Percentiles rank a stretch among this genome's conserved stretches.
These are phyloP conservation scores for Alloplasta piceator DNA, from an alignment of 2,888 invertebrate species.

Conservation along the genomic window DNA sequence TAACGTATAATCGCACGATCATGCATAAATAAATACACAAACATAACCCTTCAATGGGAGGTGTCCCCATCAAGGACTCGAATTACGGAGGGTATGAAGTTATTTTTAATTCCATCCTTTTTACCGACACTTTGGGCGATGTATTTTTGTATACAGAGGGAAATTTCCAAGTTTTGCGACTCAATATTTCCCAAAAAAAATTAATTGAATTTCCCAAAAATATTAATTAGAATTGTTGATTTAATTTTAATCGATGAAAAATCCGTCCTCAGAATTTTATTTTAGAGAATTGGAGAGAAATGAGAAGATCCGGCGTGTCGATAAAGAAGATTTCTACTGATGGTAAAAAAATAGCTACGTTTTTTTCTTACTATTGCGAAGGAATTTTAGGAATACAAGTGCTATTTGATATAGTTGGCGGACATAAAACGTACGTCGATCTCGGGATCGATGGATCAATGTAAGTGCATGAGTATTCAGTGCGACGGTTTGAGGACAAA, in stretches of 20 bases:
- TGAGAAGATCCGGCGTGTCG: constrained; percentile 8
- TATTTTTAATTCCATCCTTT: constrained; percentile 64
- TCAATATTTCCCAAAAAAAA: no score
- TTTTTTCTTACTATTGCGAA: background rate
- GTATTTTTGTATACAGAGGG: background rate
- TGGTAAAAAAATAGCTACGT: background rate
- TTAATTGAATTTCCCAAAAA: no score
- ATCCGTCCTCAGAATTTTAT: background rate
- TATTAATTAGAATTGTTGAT: no score
- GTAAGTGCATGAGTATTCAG: background rate
- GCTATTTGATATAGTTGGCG: background rate
- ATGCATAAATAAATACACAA: background rate
- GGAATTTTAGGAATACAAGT: background rate
- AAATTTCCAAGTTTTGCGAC: background rate
- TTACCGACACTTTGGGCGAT: constrained; percentile 21
- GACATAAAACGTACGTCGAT: constrained; percentile 16
- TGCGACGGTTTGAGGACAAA: constrained; percentile 3
- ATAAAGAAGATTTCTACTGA: background rate
- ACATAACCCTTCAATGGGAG: background rate
- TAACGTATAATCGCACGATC: constrained; percentile 24
- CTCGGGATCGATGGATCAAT: constrained; percentile 9
- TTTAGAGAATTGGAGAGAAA: constrained; percentile 10
- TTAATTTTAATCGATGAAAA: no score
- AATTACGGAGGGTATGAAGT: constrained; percentile 41
- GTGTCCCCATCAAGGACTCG: constrained; percentile 29